These are phyloP conservation scores for Tubiluchus corallicola DNA, from an alignment of 2,888 invertebrate species.

Conservation along the genomic window DNA sequence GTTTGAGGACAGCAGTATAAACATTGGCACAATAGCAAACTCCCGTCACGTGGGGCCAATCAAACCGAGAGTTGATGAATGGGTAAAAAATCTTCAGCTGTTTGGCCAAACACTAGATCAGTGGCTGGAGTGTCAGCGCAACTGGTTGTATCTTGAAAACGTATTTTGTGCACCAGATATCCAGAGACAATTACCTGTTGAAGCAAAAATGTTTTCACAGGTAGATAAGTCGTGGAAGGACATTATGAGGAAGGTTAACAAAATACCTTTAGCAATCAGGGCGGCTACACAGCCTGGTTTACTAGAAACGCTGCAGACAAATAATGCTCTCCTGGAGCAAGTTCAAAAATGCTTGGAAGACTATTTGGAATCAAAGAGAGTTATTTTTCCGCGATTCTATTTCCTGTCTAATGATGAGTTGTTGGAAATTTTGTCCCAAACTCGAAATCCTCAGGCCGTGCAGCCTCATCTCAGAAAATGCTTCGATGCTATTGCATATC, in stretches of 20 bases:
- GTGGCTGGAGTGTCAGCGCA: background rate
- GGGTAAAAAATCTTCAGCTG: constrained; percentile 19
- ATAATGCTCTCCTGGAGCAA: constrained; percentile 61
- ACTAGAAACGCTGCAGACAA: constrained; percentile 45
- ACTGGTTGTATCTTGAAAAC: constrained; percentile 16
- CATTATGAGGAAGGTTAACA: constrained; percentile 58
- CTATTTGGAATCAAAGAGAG: constrained; percentile 67
- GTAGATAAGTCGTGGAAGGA: constrained; percentile 83
- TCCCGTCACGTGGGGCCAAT: constrained; percentile 71
- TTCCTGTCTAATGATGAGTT: constrained; percentile 76
- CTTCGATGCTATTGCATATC: constrained; percentile 58
- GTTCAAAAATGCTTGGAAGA: constrained; percentile 77
- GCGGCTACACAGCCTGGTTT: constrained; percentile 51
- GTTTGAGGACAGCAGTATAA: constrained; percentile 67
- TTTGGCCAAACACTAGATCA: background rate
- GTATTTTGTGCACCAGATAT: constrained; percentile 33
- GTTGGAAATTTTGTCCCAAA: constrained; percentile 73
- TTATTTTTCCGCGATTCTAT: constrained; percentile 71
- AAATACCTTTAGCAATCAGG: constrained; percentile 59
- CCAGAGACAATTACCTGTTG: constrained; percentile 30
- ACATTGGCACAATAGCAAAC: constrained; percentile 64
- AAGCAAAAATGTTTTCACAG: constrained; percentile 36
- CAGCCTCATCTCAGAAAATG: constrained; percentile 77
- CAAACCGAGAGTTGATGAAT: constrained; percentile 53
- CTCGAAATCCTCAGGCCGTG: constrained; percentile 60